Evolutionary conservation across 2,113 vertebrate species (phyloP), one percentile per base, ranked within the genome.

Genomic region (Rhinichthys klamathensis): DNA sequence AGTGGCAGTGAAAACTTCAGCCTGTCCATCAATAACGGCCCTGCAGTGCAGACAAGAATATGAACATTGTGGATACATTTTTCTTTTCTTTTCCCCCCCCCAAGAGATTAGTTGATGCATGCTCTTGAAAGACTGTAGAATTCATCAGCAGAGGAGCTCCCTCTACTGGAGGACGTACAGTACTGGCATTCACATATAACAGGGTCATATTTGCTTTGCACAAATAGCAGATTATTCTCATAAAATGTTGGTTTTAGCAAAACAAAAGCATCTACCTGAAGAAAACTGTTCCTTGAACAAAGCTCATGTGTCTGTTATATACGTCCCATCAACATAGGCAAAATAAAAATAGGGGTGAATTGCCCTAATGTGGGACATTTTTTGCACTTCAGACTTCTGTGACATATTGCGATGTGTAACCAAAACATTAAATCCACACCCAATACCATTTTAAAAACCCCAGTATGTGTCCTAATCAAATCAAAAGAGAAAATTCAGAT

Each of bases 131-230:
- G 80, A 21, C 13, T 77, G 75, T 27, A 41, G 83, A 77, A 70
- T 35, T 16, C 83, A 75, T 60, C 54, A 75, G 87, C 76, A 88
- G 84, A 90, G 88, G 73, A 85, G 78, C 90, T 92, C 92, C 93
- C 91, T 92, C 93, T 93, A 89, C 90, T 93, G 92, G 91, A 87
- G 63, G 75, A 3, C 88, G 25, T 78, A 1, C 84, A 76, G 87
- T 41, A 93, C 80, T 92, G 84, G 88, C 16, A 27, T 35, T 7
- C 41, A 12, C 1, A 2, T 49, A 30, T 13, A 65, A 81, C 2
- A 51, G 25, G 61, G 79, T 81, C 60, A 46, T 63, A 21, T 58
- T 60, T 60, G 76, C 51, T 78, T 41, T 74, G 46, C 2, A 60
- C 25, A 81, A 67, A 32, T 13, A 32, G 27, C 25, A 21, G 58